Percentiles rank a stretch among this genome's conserved stretches.
These are phyloP conservation scores for Thamnaconus septentrionalis DNA, from an alignment of 2,113 vertebrate genomes.

Conservation along the genomic window DNA sequence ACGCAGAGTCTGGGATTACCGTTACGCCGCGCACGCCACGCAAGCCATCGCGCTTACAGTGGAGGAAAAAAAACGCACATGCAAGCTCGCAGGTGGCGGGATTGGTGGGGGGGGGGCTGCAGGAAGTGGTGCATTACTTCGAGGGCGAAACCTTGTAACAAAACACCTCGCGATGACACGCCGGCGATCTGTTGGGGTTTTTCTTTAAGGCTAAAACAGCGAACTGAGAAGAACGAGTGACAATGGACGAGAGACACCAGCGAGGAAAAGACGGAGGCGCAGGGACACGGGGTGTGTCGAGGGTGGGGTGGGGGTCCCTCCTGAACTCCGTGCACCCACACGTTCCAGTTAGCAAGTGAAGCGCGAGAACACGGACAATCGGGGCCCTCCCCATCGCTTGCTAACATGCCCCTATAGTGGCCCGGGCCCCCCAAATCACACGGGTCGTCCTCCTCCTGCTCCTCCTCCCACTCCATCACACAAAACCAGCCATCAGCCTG, in stretches of 20 bases:
- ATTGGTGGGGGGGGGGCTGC: neutral
- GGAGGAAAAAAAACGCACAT: neutral
- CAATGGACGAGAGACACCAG: too few species aligned
- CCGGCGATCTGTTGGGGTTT: too few species aligned
- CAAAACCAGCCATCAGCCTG: constrained; percentile 10
- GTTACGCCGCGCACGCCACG: constrained; percentile 21
- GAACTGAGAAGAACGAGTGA: too few species aligned
- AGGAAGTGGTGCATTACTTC: neutral
- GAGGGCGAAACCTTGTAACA: too few species aligned
- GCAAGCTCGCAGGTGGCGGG: neutral
- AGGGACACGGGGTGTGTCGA: too few species aligned
- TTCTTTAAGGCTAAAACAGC: too few species aligned
- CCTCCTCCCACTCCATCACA: neutral
- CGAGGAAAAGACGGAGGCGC: too few species aligned
- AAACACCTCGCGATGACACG: too few species aligned
- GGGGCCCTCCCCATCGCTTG: constrained; percentile 51
- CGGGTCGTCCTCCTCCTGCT: neutral
- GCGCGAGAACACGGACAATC: constrained; percentile 60
- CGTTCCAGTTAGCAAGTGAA: constrained; percentile 76
- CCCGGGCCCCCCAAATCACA: constrained; percentile 19
- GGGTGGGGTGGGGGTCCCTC: constrained; percentile 54
- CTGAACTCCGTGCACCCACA: constrained; percentile 54
- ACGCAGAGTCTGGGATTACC: constrained; percentile 50
- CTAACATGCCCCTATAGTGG: constrained; percentile 32
- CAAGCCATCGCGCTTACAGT: neutral